phyloP scores from a whole-genome alignment of 2,113 vertebrate genomes.

The Aix galericulata region DNA sequence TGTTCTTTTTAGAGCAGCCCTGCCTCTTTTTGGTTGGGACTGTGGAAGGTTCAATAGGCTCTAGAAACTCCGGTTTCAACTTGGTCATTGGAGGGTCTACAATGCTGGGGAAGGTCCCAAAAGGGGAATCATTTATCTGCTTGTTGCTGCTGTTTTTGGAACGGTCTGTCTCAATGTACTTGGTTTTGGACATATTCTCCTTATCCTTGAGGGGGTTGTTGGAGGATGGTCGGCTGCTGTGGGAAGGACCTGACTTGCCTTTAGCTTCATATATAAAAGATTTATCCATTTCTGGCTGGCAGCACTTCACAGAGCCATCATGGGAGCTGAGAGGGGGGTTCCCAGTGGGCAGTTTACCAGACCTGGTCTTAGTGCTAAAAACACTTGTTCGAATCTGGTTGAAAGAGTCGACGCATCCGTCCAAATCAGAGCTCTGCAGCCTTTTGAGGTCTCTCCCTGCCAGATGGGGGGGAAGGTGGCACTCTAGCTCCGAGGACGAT shows the following conservation, averaged over 20 bases:
- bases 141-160: conserved; percentile 90
- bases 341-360: conserved; percentile 78
- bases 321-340: conserved; percentile 75
- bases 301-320: conserved; percentile 82
- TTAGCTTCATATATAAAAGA: conserved; percentile 91
- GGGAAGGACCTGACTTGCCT: conserved; percentile 75
- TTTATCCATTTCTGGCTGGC: conserved; percentile 89
- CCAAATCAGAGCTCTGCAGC: conserved; percentile 85
- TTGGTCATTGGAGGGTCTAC: conserved; percentile 87
- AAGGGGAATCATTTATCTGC: conserved; percentile 92
- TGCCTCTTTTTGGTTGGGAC: conserved; percentile 92
- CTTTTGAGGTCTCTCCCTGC: conserved; percentile 89
- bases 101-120: conserved; percentile 90
- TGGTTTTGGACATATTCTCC: conserved; percentile 92
- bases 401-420: conserved; percentile 84
- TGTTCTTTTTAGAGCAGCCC: conserved; percentile 94
- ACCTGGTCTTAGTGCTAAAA: conserved; percentile 82
- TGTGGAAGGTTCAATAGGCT: conserved; percentile 88
- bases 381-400: conserved; percentile 84
- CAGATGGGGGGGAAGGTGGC: conserved; percentile 84
- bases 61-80: conserved; percentile 84
- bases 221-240: conserved; percentile 86
- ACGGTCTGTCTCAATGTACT: conserved; percentile 80
- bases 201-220: conserved; percentile 90
- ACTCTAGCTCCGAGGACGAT: conserved; percentile 93